Evolutionary conservation across 2,797 vertebrate species (phyloP).

Genomic region (Tokudaia tokunoshimensis): DNA sequence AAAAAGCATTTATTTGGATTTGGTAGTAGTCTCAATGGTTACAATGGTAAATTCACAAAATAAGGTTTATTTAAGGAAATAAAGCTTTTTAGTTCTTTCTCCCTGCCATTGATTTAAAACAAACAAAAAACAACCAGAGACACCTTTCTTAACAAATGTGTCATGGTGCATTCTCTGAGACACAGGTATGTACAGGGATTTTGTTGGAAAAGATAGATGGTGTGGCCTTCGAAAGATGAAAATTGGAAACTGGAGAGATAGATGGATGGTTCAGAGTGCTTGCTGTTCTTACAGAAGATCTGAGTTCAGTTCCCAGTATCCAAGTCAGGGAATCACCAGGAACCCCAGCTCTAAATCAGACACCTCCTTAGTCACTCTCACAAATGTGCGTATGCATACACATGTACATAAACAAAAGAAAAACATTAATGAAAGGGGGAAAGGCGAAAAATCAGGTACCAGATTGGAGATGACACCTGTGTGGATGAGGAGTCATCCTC

Average conservation of each 20-base stretch:
- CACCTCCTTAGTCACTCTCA: no score
- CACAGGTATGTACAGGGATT: neutral
- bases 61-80: constrained; percentile 8
- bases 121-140: neutral
- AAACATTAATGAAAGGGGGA: neutral
- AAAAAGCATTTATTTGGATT: neutral
- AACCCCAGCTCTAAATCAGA: neutral
- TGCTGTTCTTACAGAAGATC: neutral
- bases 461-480: neutral
- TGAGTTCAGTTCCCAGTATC: neutral
- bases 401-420: neutral
- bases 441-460: neutral
- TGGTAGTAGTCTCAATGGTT: neutral
- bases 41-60: neutral
- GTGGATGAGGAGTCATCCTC: neutral
- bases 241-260: neutral
- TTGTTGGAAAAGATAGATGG: neutral
- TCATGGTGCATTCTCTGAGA: neutral
- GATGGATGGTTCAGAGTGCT: no score
- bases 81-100: neutral
- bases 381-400: accelerated
- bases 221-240: neutral
- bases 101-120: neutral
- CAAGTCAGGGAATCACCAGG: neutral
- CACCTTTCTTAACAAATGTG: neutral